Evolutionary conservation across 2,797 vertebrate genomes (phyloP).

Genomic region (Pseudochirops cupreus): DNA sequence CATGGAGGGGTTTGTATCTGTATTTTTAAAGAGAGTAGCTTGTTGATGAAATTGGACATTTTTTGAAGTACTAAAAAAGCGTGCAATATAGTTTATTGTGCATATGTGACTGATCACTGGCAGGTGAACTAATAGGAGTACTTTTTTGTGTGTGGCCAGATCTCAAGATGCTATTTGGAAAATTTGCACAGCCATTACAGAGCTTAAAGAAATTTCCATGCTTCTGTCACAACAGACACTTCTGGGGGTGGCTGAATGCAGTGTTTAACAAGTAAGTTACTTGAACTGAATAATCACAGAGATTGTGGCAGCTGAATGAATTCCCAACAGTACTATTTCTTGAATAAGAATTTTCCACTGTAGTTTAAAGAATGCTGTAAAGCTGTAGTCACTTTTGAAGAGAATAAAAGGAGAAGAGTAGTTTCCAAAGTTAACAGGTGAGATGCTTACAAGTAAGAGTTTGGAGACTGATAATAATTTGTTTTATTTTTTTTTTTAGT

Average conservation of each 20-base stretch:
- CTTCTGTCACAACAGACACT: constrained; percentile 83
- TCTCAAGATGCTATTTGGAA: constrained; percentile 83
- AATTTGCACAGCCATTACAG: constrained; percentile 64
- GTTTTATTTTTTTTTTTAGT: background rate
- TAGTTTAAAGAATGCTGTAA: background rate
- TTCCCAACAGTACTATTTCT: constrained; percentile 42
- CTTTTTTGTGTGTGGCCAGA: constrained; percentile 61
- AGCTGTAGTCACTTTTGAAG: constrained; percentile 53
- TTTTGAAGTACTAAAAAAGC: constrained; percentile 17
- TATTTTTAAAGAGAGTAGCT: background rate
- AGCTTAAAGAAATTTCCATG: constrained; percentile 63
- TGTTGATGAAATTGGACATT: background rate
- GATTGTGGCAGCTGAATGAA: constrained; percentile 22
- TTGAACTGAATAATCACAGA: constrained; percentile 35
- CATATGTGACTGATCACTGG: background rate
- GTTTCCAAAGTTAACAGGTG: constrained; percentile 40
- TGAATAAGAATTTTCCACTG: constrained; percentile 46
- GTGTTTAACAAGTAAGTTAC: constrained; percentile 96
- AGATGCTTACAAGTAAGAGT: constrained; percentile 11
- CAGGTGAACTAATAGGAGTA: constrained; percentile 49
- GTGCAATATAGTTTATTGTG: background rate
- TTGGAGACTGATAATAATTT: constrained; percentile 1
- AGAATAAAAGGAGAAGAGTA: constrained; percentile 8
- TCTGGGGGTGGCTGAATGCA: constrained; percentile 98
- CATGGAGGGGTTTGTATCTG: background rate